Evolutionary conservation across 2,888 invertebrate genomes (phyloP).

Genomic region (Craniophora ligustri): DNA sequence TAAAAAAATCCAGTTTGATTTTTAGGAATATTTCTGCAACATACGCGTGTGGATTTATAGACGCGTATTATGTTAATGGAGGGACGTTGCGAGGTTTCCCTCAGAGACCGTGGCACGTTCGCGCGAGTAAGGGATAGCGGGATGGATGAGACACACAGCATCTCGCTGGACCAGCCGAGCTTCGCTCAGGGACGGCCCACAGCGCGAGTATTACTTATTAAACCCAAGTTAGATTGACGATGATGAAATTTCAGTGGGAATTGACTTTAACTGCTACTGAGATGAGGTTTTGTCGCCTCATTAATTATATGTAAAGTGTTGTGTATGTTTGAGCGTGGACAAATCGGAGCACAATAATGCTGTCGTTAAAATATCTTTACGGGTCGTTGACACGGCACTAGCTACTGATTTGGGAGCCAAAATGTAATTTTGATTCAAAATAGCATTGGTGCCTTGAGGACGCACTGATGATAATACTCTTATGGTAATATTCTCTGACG

Average conservation of each 20-base stretch:
- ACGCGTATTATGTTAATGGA: constrained; percentile 71
- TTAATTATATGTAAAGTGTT: constrained; percentile 74
- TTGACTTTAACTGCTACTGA: constrained; percentile 82
- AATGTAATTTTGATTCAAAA: constrained; percentile 20
- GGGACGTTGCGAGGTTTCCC: constrained; percentile 73
- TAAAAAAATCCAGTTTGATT: constrained; percentile 35
- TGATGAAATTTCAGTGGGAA: constrained; percentile 88
- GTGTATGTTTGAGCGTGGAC: constrained; percentile 55
- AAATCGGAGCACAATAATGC: constrained; percentile 53
- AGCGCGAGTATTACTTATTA: constrained; percentile 83
- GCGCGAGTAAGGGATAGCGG: constrained; percentile 79
- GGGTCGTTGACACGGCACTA: constrained; percentile 22
- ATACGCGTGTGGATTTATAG: constrained; percentile 60
- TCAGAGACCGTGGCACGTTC: constrained; percentile 72
- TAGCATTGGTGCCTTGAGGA: constrained; percentile 3
- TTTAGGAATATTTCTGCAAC: constrained; percentile 43
- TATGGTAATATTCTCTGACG: constrained; percentile 1
- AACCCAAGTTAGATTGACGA: constrained; percentile 85
- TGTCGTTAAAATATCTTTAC: constrained; percentile 44
- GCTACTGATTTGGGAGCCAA: constrained; percentile 27
- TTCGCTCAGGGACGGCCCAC: constrained; percentile 81
- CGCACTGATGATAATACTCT: not conserved
- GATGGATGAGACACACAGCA: constrained; percentile 77
- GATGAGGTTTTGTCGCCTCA: constrained; percentile 81
- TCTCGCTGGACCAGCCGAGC: constrained; percentile 79